phyloP scores from a whole-genome alignment of 2,113 vertebrate species.

The Ochotona curzoniae region DNA sequence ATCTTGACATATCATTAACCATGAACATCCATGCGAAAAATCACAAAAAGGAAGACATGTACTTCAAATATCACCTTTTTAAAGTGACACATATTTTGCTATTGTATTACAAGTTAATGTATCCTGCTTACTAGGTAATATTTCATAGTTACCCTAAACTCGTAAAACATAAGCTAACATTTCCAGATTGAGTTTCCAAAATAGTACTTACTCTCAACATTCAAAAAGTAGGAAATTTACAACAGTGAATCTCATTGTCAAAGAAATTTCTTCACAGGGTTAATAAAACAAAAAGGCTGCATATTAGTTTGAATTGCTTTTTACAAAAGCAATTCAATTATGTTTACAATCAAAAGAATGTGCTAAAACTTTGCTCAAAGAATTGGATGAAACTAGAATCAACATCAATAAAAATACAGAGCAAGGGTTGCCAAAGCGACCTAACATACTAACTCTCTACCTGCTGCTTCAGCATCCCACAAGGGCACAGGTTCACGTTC shows the following conservation, averaged over 20 bases:
- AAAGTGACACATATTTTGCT: not conserved
- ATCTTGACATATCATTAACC: not conserved
- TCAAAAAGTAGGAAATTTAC: not conserved
- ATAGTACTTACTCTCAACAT: not conserved
- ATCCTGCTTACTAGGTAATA: not conserved
- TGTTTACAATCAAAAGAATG: not conserved
- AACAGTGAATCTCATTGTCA: not conserved
- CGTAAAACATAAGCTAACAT: not conserved
- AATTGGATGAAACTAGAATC: not conserved
- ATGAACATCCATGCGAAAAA: not conserved
- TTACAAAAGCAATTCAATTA: not conserved
- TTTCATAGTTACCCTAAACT: not conserved
- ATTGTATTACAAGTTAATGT: not conserved
- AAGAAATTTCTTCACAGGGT: slow-evolving; percentile 24
- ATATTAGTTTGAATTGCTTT: not conserved
- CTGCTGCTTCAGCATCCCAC: too few relatives aligned
- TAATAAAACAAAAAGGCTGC: not conserved
- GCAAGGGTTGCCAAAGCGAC: too few relatives aligned
- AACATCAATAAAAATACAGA: not conserved
- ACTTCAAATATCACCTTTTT: not conserved
- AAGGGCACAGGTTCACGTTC: too few relatives aligned
- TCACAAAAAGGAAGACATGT: not conserved
- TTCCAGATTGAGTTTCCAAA: not conserved
- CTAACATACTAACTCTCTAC: too few relatives aligned
- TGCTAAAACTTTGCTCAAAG: not conserved